phyloP scores from a whole-genome alignment of 2,888 invertebrate genomes.

The Cataglyphis livida region DNA sequence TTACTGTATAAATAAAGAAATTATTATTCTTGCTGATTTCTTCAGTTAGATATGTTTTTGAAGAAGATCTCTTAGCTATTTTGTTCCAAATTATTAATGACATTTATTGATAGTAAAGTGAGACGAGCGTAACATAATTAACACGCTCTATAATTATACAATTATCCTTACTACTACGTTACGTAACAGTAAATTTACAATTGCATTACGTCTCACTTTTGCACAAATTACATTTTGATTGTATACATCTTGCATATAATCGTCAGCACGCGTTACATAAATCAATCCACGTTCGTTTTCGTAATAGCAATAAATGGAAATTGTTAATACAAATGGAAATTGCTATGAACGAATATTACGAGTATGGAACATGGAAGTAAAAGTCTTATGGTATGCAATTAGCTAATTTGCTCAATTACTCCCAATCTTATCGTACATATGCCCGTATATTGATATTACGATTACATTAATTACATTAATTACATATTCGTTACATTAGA shows the following conservation, averaged over 20 bases:
- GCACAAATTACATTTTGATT: constrained; percentile 25
- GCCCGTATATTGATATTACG: not conserved
- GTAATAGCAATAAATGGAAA: not conserved
- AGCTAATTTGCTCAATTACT: constrained; percentile 16
- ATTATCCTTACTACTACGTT: not conserved
- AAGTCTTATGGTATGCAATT: not conserved
- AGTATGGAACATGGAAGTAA: not conserved
- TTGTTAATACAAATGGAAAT: constrained; percentile 1
- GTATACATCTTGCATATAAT: not conserved
- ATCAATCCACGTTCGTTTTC: constrained; percentile 30
- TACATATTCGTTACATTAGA: not conserved
- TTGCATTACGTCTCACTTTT: constrained; percentile 4
- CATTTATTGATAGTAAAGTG: not conserved
- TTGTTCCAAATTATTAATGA: constrained; percentile 14
- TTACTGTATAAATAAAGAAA: not conserved
- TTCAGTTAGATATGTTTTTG: not conserved
- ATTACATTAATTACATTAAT: not conserved
- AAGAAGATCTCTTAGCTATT: not conserved
- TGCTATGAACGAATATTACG: not conserved
- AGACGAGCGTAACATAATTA: not conserved
- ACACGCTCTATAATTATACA: not conserved
- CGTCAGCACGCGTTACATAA: not conserved
- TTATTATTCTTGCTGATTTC: not conserved
- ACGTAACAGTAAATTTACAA: constrained; percentile 25
- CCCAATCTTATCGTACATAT: not conserved